Conservation (phyloP, 2,113 vertebrate species). For the Tenrec ecaudatus region DNA sequence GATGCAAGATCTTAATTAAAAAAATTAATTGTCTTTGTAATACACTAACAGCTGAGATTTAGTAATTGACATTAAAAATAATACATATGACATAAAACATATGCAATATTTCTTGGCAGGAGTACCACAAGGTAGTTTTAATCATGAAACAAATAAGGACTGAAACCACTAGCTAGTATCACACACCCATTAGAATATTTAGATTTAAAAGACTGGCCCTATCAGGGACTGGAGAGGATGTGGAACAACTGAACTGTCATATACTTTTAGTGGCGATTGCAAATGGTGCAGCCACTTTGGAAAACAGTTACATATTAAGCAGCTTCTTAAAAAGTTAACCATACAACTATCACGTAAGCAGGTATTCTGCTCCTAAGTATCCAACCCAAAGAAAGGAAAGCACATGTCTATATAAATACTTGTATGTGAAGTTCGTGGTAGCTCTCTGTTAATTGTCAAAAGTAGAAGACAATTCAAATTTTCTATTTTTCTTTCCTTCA, state of each 20-base stretch:
- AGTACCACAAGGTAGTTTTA: background rate
- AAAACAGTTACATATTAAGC: background rate
- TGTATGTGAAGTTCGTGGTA: background rate
- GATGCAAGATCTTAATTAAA: background rate
- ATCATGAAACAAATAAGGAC: background rate
- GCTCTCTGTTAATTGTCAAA: background rate
- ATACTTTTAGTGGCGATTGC: background rate
- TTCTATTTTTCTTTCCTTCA: too few species aligned
- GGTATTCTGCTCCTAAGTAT: background rate
- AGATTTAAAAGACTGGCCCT: background rate
- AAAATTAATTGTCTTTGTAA: constrained; percentile 1
- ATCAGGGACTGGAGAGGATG: background rate
- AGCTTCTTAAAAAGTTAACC: background rate
- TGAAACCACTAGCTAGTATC: background rate
- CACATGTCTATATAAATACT: background rate
- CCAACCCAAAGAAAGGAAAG: background rate
- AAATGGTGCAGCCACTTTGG: background rate
- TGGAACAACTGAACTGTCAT: too few species aligned
- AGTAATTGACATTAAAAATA: constrained; percentile 13
- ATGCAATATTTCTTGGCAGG: background rate
- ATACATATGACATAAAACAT: background rate
- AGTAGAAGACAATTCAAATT: background rate
- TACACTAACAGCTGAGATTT: background rate
- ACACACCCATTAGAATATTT: background rate
- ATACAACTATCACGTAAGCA: background rate